phyloP scores from a whole-genome alignment of 2,888 invertebrate species.

The Coleophora deauratella region DNA sequence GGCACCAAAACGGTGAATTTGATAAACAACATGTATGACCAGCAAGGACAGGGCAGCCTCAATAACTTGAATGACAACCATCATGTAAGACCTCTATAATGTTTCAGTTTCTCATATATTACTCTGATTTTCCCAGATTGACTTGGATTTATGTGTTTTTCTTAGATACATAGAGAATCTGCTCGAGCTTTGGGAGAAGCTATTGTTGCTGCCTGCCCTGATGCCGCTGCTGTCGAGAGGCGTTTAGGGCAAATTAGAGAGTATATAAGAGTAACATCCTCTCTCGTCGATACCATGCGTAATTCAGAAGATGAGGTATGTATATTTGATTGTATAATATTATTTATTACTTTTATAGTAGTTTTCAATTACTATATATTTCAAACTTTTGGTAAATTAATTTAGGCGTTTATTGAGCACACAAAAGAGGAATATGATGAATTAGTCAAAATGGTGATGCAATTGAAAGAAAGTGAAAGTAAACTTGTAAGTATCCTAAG shows the following conservation, averaged over 20 bases:
- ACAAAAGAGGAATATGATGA: conserved; percentile 74
- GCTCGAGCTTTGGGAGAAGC: conserved; percentile 61
- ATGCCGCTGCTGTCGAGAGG: conserved; percentile 79
- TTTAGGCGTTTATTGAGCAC: conserved; percentile 68
- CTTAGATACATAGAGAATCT: conserved; percentile 55
- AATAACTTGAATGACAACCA: conserved; percentile 59
- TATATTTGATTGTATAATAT: neutral
- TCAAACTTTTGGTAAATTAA: conserved; percentile 22
- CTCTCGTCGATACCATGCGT: conserved; percentile 80
- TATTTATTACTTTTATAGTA: neutral
- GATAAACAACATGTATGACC: conserved; percentile 68
- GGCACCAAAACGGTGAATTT: conserved; percentile 60
- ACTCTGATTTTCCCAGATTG: too few relatives aligned
- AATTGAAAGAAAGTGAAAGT: conserved; percentile 80
- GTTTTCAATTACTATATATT: neutral
- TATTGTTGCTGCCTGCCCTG: conserved; percentile 70
- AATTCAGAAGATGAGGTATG: conserved; percentile 80
- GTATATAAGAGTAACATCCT: conserved; percentile 80
- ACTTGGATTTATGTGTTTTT: too few relatives aligned
- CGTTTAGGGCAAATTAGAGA: conserved; percentile 81
- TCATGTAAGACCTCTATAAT: conserved; percentile 38
- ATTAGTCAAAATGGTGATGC: conserved; percentile 78
- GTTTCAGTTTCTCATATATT: too few relatives aligned
- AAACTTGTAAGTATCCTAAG: conserved; percentile 75
- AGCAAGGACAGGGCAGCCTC: conserved; percentile 54